Conservation (phyloP, 2,797 vertebrate genomes). For the Sarcophilus harrisii region DNA sequence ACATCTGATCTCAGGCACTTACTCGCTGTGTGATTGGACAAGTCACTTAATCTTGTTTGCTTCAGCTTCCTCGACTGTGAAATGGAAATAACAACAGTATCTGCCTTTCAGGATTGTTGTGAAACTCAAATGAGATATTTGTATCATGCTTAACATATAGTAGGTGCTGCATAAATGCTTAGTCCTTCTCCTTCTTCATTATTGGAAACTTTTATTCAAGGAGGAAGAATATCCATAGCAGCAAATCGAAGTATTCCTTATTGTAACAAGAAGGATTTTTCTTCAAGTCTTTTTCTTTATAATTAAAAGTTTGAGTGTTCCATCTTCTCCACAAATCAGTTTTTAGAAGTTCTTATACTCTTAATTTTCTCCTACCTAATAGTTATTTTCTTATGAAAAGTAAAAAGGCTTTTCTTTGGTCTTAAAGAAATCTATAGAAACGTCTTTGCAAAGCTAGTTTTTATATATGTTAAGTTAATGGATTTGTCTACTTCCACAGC, state of each 20-base stretch:
- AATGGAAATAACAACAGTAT: neutral
- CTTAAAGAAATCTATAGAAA: slow-evolving; percentile 34
- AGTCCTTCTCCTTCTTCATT: neutral
- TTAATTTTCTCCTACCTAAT: neutral
- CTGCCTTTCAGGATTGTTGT: neutral
- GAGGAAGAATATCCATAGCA: neutral
- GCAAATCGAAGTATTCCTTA: neutral
- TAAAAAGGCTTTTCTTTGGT: slow-evolving; percentile 25
- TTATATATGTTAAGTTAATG: neutral
- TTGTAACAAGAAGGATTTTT: neutral
- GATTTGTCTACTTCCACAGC: neutral
- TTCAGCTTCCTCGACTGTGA: neutral
- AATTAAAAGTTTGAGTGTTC: slow-evolving; percentile 18
- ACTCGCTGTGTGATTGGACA: neutral
- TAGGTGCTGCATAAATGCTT: neutral
- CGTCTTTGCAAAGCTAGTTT: neutral
- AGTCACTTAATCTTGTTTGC: neutral
- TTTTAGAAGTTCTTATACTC: slow-evolving; percentile 2
- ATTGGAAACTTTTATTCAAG: neutral
- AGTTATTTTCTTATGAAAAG: neutral
- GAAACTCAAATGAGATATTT: neutral
- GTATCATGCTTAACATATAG: neutral
- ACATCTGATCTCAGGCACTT: neutral
- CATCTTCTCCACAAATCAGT: slow-evolving; percentile 3
- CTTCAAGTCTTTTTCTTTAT: neutral